Percentiles rank a stretch among this genome's conserved stretches.
phyloP scores from a whole-genome alignment of 2,113 vertebrate species.

The Jaculus jaculus region DNA sequence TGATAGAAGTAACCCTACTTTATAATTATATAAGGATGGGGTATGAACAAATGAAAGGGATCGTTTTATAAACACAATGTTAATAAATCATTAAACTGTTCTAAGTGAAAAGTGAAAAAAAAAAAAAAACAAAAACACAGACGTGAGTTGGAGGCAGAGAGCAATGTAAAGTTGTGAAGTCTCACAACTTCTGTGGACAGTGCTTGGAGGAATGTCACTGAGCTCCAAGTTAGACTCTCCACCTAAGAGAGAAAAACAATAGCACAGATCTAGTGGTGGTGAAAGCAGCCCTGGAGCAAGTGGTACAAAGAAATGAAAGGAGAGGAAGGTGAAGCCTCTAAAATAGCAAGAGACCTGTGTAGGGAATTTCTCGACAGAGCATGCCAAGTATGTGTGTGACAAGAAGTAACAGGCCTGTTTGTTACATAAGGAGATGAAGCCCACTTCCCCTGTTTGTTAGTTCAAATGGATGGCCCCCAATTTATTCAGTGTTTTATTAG shows the following conservation, averaged over 20 bases:
- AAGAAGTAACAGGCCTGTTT: not conserved
- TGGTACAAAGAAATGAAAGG: not conserved
- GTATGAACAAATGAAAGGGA: not conserved
- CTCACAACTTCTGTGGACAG: not conserved
- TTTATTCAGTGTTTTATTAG: too few species aligned
- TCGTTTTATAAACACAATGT: not conserved
- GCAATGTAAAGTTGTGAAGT: not conserved
- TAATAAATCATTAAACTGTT: not conserved
- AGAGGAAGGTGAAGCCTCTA: not conserved
- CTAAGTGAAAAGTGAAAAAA: not conserved
- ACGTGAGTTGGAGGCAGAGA: not conserved
- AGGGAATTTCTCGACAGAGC: not conserved
- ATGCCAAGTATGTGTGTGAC: not conserved
- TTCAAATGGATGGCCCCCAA: too few species aligned
- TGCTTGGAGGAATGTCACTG: not conserved
- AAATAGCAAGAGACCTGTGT: not conserved
- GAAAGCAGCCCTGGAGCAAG: not conserved
- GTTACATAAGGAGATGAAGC: not conserved
- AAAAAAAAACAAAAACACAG: conserved; percentile 22
- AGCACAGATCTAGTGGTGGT: not conserved
- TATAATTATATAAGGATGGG: not conserved
- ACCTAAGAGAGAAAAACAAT: not conserved
- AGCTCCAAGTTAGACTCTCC: not conserved
- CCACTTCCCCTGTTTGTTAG: not conserved
- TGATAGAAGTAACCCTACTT: not conserved